These are phyloP conservation scores for Pangasius larnaudii DNA, from an alignment of 2,797 vertebrate species.

Conservation along the genomic window DNA sequence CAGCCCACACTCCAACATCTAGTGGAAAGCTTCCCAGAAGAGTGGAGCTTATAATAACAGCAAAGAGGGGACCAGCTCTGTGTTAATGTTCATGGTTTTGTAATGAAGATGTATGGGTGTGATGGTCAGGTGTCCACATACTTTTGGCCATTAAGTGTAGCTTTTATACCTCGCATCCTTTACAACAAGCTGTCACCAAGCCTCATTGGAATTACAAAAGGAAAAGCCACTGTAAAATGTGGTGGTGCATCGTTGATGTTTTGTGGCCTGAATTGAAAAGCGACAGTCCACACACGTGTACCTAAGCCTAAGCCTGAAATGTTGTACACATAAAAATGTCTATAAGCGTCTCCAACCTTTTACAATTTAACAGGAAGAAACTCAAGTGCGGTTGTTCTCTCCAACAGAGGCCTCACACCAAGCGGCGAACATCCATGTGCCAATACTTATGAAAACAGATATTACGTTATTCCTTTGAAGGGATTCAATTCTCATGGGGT, in stretches of 20 bases:
- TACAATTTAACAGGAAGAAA: not conserved
- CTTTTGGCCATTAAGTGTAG: not conserved
- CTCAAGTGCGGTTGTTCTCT: not conserved
- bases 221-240: no score
- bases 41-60: no score
- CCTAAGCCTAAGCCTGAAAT: not conserved
- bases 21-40: no score
- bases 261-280: not conserved
- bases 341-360: not conserved
- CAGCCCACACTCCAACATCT: no score
- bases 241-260: not conserved
- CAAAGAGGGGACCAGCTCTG: no score
- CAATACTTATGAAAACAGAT: not conserved
- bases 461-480: not conserved
- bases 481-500: not conserved
- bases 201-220: not conserved
- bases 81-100: no score
- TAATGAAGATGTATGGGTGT: no score
- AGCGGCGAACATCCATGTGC: not conserved
- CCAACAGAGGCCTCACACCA: not conserved
- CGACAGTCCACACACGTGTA: not conserved
- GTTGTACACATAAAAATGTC: not conserved
- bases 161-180: not conserved
- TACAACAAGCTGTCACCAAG: not conserved
- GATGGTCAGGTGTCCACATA: no score